Conservation (phyloP, 1,140 invertebrate species). For the Brachionus rotundiformis region DNA sequence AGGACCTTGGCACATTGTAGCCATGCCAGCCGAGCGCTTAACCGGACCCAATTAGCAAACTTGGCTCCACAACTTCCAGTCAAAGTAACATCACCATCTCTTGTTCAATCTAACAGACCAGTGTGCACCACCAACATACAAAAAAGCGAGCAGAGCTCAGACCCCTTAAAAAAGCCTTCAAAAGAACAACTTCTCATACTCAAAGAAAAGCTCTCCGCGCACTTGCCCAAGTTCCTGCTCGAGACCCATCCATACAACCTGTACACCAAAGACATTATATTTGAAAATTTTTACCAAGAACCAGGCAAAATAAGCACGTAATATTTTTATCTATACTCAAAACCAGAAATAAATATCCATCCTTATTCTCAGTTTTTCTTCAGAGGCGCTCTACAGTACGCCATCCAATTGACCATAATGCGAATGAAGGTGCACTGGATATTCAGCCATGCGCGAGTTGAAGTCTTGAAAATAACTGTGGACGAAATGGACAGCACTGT, state of each 20-base stretch:
- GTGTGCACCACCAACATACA: neutral
- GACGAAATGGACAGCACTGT: constrained; percentile 16
- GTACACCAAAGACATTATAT: constrained; percentile 39
- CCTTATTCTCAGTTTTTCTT: constrained; percentile 1
- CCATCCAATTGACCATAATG: neutral
- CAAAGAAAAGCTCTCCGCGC: neutral
- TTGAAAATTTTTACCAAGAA: constrained; percentile 46
- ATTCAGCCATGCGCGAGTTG: neutral
- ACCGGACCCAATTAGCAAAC: neutral
- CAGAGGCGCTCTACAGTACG: constrained; percentile 44
- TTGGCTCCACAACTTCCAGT: too few relatives aligned
- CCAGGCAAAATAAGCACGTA: constrained; percentile 47
- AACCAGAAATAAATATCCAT: neutral
- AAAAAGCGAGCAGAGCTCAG: neutral
- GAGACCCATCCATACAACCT: constrained; percentile 45
- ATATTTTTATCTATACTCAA: neutral
- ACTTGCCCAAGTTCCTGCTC: constrained; percentile 7
- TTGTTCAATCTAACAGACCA: neutral
- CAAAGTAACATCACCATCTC: too few relatives aligned
- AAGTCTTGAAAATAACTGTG: constrained; percentile 23
- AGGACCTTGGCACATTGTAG: neutral
- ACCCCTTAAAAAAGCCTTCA: constrained; percentile 10
- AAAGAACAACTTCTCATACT: constrained; percentile 1
- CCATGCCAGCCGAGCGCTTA: neutral
- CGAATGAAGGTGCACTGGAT: constrained; percentile 31